Evolutionary conservation across 2,797 vertebrate genomes (phyloP), one percentile per base, ranked within the genome.

Genomic region (Spheniscus humboldti): DNA sequence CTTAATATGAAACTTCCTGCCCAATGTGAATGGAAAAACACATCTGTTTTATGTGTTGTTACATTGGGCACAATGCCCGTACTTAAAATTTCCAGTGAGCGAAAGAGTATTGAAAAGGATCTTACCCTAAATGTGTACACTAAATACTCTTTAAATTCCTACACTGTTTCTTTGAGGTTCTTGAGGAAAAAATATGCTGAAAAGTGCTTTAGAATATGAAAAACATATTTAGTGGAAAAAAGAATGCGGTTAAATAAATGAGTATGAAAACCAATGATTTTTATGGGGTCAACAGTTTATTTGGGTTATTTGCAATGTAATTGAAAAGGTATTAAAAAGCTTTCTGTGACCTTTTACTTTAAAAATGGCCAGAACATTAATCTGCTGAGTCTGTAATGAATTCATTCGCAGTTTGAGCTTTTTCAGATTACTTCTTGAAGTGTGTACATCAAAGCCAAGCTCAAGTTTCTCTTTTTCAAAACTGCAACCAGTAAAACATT

Each of bases 21-120:
- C 96, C 87, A 57, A 88, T 81, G 80, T 92, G 96, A 97, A 96
- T 97, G 97, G 98, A 98, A 98, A 98, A 97, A 96, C 96, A 97
- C 97, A 96, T 98, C 97, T 98, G 98, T 89, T 98, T 98, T 97
- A 96, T 97, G 96, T 97, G 97, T 97, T 97, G 96, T 97, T 97
- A 96, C 90, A 82, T 82, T 97, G 97, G 97, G 97, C 98, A 97
- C 81, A 84, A 91, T 97, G 97, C 98, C 98, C 89, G 0, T 89
- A 75, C 86, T 96, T 97, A 95, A 97, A 97, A 96, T 98, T 98
- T 98, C 97, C 97, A 98, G 92, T 81, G 89, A 76, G 33, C 86
- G 94, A 94, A 91, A 92, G 88, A 95, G 77, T 86, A 95, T 41
- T 96, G 96, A 97, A 97, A 95, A 80, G 56, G 72, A 96, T 96